Evolutionary conservation across 1,140 invertebrate species (phyloP).

Genomic region (Heterodera carotae): DNA sequence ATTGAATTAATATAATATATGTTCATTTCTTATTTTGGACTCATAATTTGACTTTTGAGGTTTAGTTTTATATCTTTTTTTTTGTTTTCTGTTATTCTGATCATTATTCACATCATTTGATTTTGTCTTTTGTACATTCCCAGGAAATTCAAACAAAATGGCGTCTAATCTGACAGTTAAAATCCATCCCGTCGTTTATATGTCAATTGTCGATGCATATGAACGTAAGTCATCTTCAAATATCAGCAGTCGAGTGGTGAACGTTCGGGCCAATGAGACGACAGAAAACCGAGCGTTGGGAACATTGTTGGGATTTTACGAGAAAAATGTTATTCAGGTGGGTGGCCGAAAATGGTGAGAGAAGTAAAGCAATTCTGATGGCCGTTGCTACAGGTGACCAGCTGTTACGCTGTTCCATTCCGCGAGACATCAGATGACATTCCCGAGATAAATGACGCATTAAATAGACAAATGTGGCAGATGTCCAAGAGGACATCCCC

Average conservation of each 20-base stretch:
- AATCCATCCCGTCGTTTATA: constrained; percentile 61
- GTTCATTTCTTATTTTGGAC: too few relatives aligned
- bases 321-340: constrained; percentile 61
- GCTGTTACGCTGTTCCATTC: constrained; percentile 64
- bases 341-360: too few relatives aligned
- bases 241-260: constrained; percentile 21
- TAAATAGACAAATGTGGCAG: constrained; percentile 58
- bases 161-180: constrained; percentile 60
- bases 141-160: constrained; percentile 13
- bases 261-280: background rate
- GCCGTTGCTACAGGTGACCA: constrained; percentile 50
- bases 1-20: background rate
- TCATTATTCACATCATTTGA: too few relatives aligned
- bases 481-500: constrained; percentile 55
- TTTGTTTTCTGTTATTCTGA: too few relatives aligned
- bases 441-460: constrained; percentile 59
- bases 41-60: too few relatives aligned
- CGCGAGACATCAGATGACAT: constrained; percentile 49
- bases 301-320: constrained; percentile 63
- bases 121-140: too few relatives aligned
- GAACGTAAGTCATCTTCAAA: constrained; percentile 47
- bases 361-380: background rate
- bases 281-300: constrained; percentile 55
- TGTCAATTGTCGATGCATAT: constrained; percentile 63
- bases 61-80: too few relatives aligned